Evolutionary conservation across 37 sponge, comb jelly and placozoan species (phyloP).

Genomic region (Hormiphora californensis): DNA sequence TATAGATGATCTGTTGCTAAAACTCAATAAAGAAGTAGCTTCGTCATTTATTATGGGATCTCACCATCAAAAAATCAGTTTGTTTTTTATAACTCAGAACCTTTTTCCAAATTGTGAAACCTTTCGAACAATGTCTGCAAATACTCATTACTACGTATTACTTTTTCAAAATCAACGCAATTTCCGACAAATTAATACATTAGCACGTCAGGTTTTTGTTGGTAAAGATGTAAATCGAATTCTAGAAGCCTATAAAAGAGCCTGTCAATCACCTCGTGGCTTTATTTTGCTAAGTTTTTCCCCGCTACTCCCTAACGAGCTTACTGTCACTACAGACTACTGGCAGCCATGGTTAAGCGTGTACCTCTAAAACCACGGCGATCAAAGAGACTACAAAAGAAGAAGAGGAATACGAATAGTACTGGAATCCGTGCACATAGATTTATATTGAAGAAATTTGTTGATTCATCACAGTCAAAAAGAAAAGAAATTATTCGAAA

Average conservation of each 20-base stretch:
- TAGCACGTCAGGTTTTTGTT: conserved; percentile 11
- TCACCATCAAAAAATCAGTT: neutral
- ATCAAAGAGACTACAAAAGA: no score
- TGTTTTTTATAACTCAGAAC: neutral
- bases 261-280: neutral
- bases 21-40: neutral
- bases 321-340: neutral
- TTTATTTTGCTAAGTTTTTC: conserved; percentile 2
- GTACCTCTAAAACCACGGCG: conserved; percentile 19
- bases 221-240: neutral
- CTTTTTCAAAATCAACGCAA: conserved; percentile 3
- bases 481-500: no score
- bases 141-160: neutral
- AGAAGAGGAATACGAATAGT: no score
- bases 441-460: no score
- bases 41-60: neutral
- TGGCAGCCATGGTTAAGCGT: neutral
- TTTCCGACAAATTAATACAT: neutral
- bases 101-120: conserved; percentile 27
- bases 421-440: no score
- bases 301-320: neutral
- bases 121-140: conserved; percentile 19
- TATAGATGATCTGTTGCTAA: conserved; percentile 1
- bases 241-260: neutral
- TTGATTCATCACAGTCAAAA: no score